A percentile compares a stretch with the other conserved stretches of the same genome.
These are phyloP conservation scores for Priocnemis perturbator DNA, from an alignment of 2,888 invertebrate species.

Conservation along the genomic window DNA sequence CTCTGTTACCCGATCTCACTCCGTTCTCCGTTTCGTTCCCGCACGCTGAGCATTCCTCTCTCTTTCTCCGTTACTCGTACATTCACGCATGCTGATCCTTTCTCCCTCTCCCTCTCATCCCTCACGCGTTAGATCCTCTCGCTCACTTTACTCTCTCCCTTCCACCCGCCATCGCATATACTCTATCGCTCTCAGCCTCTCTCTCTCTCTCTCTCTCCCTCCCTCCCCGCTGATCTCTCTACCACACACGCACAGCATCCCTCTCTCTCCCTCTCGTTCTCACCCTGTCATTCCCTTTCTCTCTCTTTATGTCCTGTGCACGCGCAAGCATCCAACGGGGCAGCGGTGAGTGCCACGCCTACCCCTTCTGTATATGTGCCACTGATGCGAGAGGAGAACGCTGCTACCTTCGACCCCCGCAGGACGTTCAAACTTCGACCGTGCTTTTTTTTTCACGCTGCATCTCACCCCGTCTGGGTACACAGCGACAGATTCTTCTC, in stretches of 20 bases:
- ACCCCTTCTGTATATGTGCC: conserved; percentile 54
- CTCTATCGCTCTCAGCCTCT: neutral
- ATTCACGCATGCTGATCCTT: conserved; percentile 14
- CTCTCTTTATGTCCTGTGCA: conserved; percentile 41
- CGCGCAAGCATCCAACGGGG: conserved; percentile 59
- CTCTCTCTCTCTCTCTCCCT: neutral
- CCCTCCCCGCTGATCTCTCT: neutral
- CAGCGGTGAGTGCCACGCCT: conserved; percentile 65
- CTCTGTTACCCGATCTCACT: conserved; percentile 31
- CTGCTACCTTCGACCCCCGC: conserved; percentile 34
- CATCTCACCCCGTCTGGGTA: neutral
- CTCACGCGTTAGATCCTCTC: conserved; percentile 3
- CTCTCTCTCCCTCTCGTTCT: conserved; percentile 19
- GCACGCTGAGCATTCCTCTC: conserved; percentile 8
- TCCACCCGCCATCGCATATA: neutral
- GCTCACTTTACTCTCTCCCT: neutral
- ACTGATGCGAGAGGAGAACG: conserved; percentile 43
- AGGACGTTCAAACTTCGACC: conserved; percentile 14
- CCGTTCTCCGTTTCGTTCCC: conserved; percentile 19
- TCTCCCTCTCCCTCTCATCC: conserved; percentile 13
- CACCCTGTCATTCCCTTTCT: conserved; percentile 23
- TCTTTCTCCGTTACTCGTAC: conserved; percentile 22
- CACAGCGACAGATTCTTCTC: neutral
- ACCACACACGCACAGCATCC: neutral
- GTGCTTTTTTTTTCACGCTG: neutral